phyloP scores from a whole-genome alignment of 92 coral and sea anemone species.

The Zoanthus sociatus region DNA sequence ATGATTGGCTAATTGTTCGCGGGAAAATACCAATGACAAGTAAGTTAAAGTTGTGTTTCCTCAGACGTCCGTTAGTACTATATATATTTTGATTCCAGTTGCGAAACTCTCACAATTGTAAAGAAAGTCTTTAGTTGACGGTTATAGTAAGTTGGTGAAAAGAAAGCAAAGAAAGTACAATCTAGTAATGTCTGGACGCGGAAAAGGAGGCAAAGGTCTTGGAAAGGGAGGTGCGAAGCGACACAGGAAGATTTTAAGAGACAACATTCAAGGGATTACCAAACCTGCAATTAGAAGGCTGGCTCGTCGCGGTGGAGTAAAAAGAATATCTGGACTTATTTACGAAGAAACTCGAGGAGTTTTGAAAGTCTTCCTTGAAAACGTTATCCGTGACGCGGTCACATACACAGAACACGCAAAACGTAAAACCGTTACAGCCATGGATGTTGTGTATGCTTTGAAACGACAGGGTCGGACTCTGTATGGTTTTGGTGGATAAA shows the following conservation, averaged over 20 bases:
- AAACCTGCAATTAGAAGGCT: constrained; percentile 1
- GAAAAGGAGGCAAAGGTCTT: neutral
- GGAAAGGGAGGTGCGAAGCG: constrained; percentile 2
- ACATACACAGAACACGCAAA: neutral
- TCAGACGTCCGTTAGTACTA: no score
- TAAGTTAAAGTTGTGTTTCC: no score
- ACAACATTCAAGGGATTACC: constrained; percentile 6
- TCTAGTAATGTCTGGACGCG: neutral
- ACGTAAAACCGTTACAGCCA: neutral
- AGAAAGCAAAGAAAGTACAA: no score
- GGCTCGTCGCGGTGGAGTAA: constrained; percentile 2
- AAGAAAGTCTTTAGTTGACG: no score
- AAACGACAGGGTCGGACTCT: no score
- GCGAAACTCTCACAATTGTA: no score
- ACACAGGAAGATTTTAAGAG: neutral
- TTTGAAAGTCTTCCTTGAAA: neutral
- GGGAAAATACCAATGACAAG: no score
- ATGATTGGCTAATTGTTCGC: no score
- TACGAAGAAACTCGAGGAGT: neutral
- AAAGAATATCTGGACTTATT: constrained; percentile 2
- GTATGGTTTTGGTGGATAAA: no score
- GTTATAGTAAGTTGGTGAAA: no score
- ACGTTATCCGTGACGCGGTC: no score
- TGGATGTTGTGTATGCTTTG: neutral
- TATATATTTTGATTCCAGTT: no score